Base-by-base conservation (phyloP, 1,140 invertebrate genomes). In the Watersipora subatra region DNA sequence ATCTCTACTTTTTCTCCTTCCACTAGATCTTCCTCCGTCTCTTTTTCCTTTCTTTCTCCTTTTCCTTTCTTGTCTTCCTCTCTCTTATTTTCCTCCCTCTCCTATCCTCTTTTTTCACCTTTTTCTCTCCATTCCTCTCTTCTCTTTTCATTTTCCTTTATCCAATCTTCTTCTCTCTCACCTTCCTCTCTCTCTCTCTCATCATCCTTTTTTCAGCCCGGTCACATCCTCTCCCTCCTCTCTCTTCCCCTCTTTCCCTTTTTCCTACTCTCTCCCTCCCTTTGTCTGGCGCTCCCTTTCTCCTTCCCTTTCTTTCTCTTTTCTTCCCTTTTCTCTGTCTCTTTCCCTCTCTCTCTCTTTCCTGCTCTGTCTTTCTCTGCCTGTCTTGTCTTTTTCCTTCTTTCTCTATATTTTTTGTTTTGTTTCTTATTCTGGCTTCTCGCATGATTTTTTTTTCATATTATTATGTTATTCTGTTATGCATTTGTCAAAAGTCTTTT, bases 381-480 rank as follows among this genome's bases (percentile, higher is more conserved):
- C 61, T 27, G 20, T 61, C 62, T 3, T 63, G 57, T 7, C 61
- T 57, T 20, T 67, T 34, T 28, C 57, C 63, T 58, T 67, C 64
- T 17, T 62, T 19, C 3, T 62, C 19, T 3, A 29, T 29, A 12
- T 62, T 29, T 3, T 62, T 29, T 3, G 26, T 1, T 7, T 2
- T 46, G 26, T 30, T 66, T 64, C 28, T 62, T 63, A 2, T 22
- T 29, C n/a, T n/a, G n/a, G n/a, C n/a, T n/a, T n/a, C n/a, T n/a
- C n/a, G n/a, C n/a, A n/a, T n/a, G n/a, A n/a, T n/a, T n/a, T n/a
- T n/a, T n/a, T n/a, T n/a, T n/a, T n/a, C n/a, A n/a, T n/a, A n/a
- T n/a, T n/a, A n/a, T n/a, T n/a, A n/a, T n/a, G n/a, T n/a, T n/a
- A n/a, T n/a, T n/a, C n/a, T n/a, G n/a, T n/a, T n/a, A n/a, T n/a